Evolutionary conservation across 1,140 invertebrate species (phyloP), one percentile per base, ranked within the genome.

Genomic region (Oreohelix idahoensis): DNA sequence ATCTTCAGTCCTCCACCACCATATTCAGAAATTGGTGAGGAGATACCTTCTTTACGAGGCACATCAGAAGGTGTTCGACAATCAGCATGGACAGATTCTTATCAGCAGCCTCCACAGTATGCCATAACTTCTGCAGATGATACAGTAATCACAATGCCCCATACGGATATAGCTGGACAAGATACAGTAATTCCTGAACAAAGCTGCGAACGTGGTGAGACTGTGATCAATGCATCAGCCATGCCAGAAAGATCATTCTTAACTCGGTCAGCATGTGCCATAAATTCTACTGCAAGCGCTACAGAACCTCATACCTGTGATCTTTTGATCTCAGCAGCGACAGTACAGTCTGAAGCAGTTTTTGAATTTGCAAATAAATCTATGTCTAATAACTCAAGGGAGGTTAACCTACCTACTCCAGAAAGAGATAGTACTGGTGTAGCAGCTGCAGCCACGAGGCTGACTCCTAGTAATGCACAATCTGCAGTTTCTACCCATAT

Each of bases 1-100:
- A 45, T 42, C 15, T 49, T 80, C 26, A 70, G 63, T 38, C 79
- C 79, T 13, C 79, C 79, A 32, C 79, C 79, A 23, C 79, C 79
- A 2, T 80, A 80, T 39, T 71, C 79, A 13, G 79, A 80, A 29
- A 71, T 45, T 35, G 29, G 63, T 23, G 2, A 2, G 0, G 63
- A 66, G 11, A 66, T 32, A 8, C 29, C 63, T 32, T 23, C 26
- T 17, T 26, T 23, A 23, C 1, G 51, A 23, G 51, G 1, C 4
- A 15, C 23, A 58, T 45, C 42, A 45, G 42, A 45, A 45, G 51
- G 23, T 11, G 51, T 20, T 58, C 8, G 17, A 58, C 17, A 32
- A 2, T 8, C 63, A 32, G 29, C n/a, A 32, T 8, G 63, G 29
- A n/a, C 8, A 5, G 1, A 2, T 4, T 8, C 63, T 32, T 32